Percentiles rank a stretch among this genome's conserved stretches.
phyloP scores from a whole-genome alignment of 2,113 vertebrate genomes.

The Protobothrops flavoviridis region DNA sequence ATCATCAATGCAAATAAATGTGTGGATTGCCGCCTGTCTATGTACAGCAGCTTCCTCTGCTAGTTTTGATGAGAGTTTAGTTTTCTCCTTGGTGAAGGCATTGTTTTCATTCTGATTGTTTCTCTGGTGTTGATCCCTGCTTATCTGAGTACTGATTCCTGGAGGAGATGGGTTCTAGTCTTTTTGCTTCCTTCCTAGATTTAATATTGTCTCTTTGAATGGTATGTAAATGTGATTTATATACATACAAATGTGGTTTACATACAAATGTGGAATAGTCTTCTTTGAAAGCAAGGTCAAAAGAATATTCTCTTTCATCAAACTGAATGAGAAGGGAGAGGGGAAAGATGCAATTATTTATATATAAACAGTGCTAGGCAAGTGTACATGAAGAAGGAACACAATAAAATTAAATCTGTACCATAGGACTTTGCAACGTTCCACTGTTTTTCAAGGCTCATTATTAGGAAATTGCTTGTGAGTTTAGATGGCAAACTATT shows the following conservation, averaged over 20 bases:
- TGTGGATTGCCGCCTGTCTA: neutral
- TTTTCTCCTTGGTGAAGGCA: neutral
- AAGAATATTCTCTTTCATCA: neutral
- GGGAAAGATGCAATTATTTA: neutral
- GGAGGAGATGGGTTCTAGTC: neutral
- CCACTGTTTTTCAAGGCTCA: neutral
- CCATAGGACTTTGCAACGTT: too few relatives aligned
- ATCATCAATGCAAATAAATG: neutral
- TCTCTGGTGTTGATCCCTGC: neutral
- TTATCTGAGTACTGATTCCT: neutral
- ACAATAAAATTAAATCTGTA: neutral
- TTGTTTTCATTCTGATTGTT: neutral
- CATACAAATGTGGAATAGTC: neutral
- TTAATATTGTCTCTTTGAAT: neutral
- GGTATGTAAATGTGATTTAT: neutral
- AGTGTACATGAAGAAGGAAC: neutral
- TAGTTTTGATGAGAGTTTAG: neutral
- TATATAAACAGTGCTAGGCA: neutral
- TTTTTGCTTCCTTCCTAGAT: neutral
- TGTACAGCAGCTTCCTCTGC: neutral
- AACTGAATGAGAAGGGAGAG: neutral
- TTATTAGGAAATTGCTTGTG: neutral
- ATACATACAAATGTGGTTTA: neutral
- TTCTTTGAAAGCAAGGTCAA: neutral
- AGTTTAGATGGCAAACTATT: neutral